A percentile compares a stretch with the other conserved stretches of the same genome.
phyloP scores from a whole-genome alignment of 1,140 invertebrate species.

The Antheraea pernyi region DNA sequence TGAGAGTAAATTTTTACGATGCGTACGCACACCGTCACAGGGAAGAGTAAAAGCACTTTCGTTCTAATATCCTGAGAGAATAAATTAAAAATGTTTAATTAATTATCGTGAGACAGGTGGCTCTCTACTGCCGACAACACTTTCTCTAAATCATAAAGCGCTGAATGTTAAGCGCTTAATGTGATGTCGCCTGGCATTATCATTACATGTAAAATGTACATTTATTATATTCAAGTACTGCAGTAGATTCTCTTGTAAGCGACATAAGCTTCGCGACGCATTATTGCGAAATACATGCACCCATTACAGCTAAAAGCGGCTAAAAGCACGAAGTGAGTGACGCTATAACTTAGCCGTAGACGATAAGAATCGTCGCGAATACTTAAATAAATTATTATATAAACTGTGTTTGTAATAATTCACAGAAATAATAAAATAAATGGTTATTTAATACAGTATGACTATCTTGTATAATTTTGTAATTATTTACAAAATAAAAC shows the following conservation, averaged over 20 bases:
- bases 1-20: no score
- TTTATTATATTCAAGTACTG: background rate
- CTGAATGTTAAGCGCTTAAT: background rate
- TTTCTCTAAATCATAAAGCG: background rate
- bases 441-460: no score
- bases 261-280: background rate
- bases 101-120: background rate
- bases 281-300: background rate
- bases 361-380: background rate
- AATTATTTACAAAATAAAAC: no score
- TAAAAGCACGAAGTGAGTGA: background rate
- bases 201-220: background rate
- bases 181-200: background rate
- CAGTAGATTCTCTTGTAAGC: background rate
- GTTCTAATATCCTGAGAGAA: background rate
- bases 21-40: no score
- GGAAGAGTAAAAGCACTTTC: no score
- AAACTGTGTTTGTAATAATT: no score
- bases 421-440: no score
- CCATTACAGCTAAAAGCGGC: background rate
- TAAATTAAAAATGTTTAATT: background rate
- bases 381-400: background rate
- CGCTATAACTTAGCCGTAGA: background rate
- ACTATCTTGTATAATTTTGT: no score
- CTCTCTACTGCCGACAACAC: background rate